Evolutionary conservation across 2,797 vertebrate genomes (phyloP), one percentile per base, ranked within the genome.

Genomic region (Falco rusticolus): DNA sequence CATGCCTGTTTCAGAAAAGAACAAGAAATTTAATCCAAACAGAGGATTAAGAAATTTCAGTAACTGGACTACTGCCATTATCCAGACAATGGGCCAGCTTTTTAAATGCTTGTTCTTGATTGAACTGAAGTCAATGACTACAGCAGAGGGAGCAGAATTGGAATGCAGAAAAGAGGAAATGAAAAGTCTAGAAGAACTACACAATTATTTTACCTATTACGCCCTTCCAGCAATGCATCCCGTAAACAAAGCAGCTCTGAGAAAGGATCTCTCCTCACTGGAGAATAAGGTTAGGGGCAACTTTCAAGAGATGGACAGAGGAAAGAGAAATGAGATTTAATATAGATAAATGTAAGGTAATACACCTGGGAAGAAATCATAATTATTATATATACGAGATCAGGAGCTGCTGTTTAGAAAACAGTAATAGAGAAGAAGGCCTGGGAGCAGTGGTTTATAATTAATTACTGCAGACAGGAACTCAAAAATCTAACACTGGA

Each of bases 311-410:
- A 80, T 90, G 89, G 93, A 84, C 70, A 84, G 78, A 83, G 90
- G 86, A 92, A 96, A 97, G 95, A 93, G 79, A 84, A 96, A 95
- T 88, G 92, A 97, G 94, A 97, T 97, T 97, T 97, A 97, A 98
- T 96, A 96, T 94, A 96, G 95, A 95, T 97, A 97, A 97, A 95
- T 89, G 95, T 90, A 96, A 98, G 90, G 48, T 89, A 96, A 96
- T 91, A 92, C 76, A 94, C 88, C 94, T 95, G 93, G 96, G 94
- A 93, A 95, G 91, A 95, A 97, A 91, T 63, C 74, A 93, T 72
- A 87, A 76, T 89, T 82, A 75, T 91, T 34, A 84, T 43, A 75
- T 47, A 71, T 61, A 87, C 48, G 76, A 94, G 95, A 96, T 84
- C 68, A 83, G 86, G 69, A 89, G 18, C n/a, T 71, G 71, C 83